A percentile compares a stretch with the other conserved stretches of the same genome.
Conservation (phyloP, 92 coral and sea anemone species). For the Palythoa caribaeorum region DNA sequence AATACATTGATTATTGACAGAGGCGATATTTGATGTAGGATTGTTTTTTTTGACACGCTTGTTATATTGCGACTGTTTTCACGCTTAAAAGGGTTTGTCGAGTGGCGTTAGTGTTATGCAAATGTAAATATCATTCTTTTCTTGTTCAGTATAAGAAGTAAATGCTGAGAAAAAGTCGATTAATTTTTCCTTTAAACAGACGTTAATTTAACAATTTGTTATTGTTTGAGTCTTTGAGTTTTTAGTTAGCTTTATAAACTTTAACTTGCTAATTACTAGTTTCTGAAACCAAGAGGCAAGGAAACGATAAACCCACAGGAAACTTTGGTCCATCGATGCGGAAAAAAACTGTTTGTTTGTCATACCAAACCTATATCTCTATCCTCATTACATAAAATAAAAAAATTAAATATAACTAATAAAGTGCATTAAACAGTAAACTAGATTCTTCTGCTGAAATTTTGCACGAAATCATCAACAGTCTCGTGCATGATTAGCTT, state of each 20-base stretch:
- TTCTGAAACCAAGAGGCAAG: background rate
- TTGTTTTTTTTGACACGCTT: background rate
- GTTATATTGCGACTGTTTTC: background rate
- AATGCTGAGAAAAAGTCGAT: background rate
- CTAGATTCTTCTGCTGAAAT: background rate
- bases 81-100: background rate
- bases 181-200: background rate
- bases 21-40: background rate
- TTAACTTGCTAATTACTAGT: background rate
- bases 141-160: background rate
- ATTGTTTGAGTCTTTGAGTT: background rate
- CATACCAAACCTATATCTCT: background rate
- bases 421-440: no score
- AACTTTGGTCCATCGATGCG: background rate
- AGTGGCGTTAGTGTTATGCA: constrained; percentile 9
- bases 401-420: background rate
- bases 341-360: background rate
- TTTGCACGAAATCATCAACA: background rate
- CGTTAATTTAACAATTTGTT: background rate
- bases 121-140: background rate
- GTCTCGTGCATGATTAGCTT: no score
- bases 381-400: background rate
- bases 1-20: background rate
- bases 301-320: background rate
- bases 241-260: background rate